phyloP scores from a whole-genome alignment of 2,797 vertebrate species.

The Coilia nasus region DNA sequence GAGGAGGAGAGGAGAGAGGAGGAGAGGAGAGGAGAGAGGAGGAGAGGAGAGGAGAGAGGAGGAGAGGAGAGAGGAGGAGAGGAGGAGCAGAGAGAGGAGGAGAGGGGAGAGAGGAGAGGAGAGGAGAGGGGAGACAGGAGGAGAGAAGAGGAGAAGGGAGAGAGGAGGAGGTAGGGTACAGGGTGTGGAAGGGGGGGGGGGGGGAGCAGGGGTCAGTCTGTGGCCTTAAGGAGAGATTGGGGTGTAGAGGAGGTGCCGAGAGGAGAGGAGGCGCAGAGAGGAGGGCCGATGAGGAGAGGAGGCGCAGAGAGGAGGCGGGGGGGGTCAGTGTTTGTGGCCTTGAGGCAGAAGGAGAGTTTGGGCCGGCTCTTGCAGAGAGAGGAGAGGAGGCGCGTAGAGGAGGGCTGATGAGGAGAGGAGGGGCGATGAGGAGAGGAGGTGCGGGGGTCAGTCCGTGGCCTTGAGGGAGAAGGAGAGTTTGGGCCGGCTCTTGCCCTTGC shows the following conservation, averaged over 20 bases:
- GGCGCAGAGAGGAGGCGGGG: constrained; percentile 54
- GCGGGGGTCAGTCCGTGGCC: constrained; percentile 86
- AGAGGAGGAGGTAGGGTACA: no score
- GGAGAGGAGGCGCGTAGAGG: constrained; percentile 20
- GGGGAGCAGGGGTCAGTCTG: not conserved
- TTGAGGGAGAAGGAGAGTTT: constrained; percentile 98
- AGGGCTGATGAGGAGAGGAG: not conserved
- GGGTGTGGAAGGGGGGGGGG: not conserved
- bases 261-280: constrained; percentile 51
- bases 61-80: not conserved
- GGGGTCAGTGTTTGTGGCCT: constrained; percentile 87
- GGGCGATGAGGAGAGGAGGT: constrained; percentile 53
- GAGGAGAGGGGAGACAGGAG: constrained; percentile 26
- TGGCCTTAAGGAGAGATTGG: no score
- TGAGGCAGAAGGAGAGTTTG: constrained; percentile 96
- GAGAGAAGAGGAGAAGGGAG: constrained; percentile 1
- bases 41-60: not conserved
- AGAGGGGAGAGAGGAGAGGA: constrained; percentile 47
- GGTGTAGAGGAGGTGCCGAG: constrained; percentile 60
- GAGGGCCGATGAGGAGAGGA: not conserved
- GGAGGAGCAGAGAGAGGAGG: not conserved
- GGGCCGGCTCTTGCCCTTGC: constrained; percentile 98
- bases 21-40: not conserved
- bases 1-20: not conserved
- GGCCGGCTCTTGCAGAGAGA: constrained; percentile 88